phyloP scores from a whole-genome alignment of 2,888 invertebrate genomes.

The Platycnemis pennipes region DNA sequence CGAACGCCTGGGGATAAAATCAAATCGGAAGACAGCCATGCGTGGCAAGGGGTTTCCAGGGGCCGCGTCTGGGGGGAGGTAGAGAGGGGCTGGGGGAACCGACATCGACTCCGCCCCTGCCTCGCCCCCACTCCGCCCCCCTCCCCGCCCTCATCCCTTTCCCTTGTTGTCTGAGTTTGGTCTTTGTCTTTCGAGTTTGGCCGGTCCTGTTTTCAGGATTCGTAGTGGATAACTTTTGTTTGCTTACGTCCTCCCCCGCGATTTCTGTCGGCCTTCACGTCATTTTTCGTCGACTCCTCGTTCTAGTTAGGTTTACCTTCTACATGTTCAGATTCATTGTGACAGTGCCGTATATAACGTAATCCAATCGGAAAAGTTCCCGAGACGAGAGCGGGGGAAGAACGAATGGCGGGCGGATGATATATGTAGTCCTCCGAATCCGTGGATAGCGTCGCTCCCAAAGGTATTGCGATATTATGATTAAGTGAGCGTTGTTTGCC shows the following conservation, averaged over 20 bases:
- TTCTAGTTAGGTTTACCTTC: not conserved
- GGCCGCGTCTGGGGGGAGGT: not conserved
- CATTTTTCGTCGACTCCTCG: constrained; percentile 19
- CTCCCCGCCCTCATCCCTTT: not conserved
- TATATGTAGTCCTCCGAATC: too few species aligned
- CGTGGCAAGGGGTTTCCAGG: constrained; percentile 25
- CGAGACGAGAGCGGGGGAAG: not conserved
- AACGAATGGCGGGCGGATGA: not conserved
- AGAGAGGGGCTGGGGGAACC: not conserved
- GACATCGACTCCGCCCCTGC: not conserved
- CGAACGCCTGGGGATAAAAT: constrained; percentile 57
- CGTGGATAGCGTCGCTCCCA: not conserved
- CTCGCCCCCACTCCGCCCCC: not conserved
- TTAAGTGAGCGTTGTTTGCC: too few species aligned
- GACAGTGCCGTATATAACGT: not conserved
- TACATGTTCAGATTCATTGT: not conserved
- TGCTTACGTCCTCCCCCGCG: constrained; percentile 21
- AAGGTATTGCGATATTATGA: too few species aligned
- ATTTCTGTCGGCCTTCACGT: not conserved
- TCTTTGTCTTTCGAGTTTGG: constrained; percentile 64
- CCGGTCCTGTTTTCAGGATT: constrained; percentile 24
- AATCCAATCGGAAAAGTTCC: constrained; percentile 14
- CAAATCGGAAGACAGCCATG: constrained; percentile 49
- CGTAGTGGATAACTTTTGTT: constrained; percentile 43
- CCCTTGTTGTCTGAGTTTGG: constrained; percentile 35